phyloP scores from a whole-genome alignment of 2,888 invertebrate species.

The Tenthredo livida region DNA sequence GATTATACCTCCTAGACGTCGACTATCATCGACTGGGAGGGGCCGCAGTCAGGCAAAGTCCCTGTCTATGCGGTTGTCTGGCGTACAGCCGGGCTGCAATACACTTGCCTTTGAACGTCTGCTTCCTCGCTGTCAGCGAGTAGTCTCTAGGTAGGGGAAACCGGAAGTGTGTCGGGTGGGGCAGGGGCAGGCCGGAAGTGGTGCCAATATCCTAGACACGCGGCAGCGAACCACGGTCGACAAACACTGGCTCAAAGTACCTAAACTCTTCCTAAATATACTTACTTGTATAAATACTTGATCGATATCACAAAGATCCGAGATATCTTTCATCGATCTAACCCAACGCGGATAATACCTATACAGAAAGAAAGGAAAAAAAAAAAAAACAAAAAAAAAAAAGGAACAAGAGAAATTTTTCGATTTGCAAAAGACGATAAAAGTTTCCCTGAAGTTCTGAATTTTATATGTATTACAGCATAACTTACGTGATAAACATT shows the following conservation, averaged over 20 bases:
- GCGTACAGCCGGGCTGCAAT: conserved; percentile 2
- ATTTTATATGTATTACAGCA: no score
- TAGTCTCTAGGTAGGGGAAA: conserved; percentile 16
- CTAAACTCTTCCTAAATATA: no score
- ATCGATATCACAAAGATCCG: no score
- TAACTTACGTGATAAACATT: not conserved
- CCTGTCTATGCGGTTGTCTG: conserved; percentile 38
- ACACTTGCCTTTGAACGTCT: conserved; percentile 51
- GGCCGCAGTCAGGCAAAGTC: not conserved
- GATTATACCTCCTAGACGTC: conserved; percentile 26
- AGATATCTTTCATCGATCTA: no score
- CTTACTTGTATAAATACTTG: no score
- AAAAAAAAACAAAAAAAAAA: no score
- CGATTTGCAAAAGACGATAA: no score
- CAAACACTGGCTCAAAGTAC: conserved; percentile 54
- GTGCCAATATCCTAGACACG: conserved; percentile 72
- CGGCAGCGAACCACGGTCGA: conserved; percentile 63
- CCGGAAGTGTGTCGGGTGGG: conserved; percentile 58
- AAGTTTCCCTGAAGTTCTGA: no score
- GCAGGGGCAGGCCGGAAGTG: conserved; percentile 72
- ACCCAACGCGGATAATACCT: no score
- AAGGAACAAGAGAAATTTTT: no score
- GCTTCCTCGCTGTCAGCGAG: conserved; percentile 45
- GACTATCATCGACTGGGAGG: conserved; percentile 41
- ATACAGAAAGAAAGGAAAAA: no score